These are phyloP conservation scores for Heliconius aoede DNA, from an alignment of 2,888 invertebrate genomes.

Conservation along the genomic window DNA sequence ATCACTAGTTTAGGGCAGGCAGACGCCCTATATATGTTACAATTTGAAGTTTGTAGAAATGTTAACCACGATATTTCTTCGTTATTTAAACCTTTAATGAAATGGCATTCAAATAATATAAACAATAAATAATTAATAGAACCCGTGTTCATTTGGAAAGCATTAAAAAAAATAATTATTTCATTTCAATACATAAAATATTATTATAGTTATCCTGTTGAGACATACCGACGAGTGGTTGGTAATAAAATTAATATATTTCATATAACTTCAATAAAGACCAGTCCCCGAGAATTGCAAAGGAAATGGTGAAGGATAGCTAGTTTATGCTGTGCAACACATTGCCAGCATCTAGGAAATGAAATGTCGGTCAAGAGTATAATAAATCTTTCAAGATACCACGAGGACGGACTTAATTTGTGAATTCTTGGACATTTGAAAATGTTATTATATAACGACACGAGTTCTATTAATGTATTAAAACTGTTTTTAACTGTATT, in stretches of 20 bases:
- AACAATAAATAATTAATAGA: background rate
- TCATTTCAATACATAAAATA: background rate
- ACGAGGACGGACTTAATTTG: slow-evolving; percentile 3
- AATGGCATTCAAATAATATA: background rate
- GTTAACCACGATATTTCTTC: background rate
- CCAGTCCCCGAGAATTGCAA: slow-evolving; percentile 38
- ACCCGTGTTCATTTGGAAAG: background rate
- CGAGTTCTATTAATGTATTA: background rate
- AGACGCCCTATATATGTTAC: background rate
- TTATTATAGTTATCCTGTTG: background rate
- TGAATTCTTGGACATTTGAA: background rate
- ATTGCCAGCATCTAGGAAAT: slow-evolving; percentile 85
- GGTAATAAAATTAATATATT: background rate
- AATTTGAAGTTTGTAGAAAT: background rate
- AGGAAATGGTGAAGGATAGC: slow-evolving; percentile 79
- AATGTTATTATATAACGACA: background rate
- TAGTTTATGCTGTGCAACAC: slow-evolving; percentile 85
- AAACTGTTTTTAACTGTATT: too few relatives aligned
- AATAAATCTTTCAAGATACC: slow-evolving; percentile 30
- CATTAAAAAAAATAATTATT: background rate
- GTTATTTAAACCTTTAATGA: background rate
- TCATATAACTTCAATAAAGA: slow-evolving; percentile 17
- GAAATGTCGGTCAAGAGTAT: slow-evolving; percentile 19
- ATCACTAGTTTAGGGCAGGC: background rate
- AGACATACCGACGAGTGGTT: background rate